A percentile compares a stretch with the other conserved stretches of the same genome.
Evolutionary conservation across 2,113 vertebrate species (phyloP).

Genomic region (Polypterus bichir): DNA sequence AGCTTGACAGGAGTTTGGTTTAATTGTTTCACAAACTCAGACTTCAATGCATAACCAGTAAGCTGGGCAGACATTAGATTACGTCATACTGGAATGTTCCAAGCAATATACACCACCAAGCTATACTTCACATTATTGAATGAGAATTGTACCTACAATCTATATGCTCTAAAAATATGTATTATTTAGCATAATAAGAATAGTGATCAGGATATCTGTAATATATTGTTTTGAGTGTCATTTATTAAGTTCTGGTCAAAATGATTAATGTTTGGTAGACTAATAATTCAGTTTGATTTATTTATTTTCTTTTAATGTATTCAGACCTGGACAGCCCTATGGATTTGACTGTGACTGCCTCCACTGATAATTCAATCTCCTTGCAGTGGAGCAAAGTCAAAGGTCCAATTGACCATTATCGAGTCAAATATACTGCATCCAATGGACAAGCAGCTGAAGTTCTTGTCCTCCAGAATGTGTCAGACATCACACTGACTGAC

Average conservation of each 20-base stretch:
- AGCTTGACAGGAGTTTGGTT: too few species aligned
- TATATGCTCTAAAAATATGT: too few species aligned
- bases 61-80: too few species aligned
- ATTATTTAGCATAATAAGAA: too few species aligned
- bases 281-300: neutral
- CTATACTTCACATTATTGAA: too few species aligned
- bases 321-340: conserved; percentile 78
- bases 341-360: conserved; percentile 76
- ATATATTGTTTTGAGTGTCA: neutral
- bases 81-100: too few species aligned
- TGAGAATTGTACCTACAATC: too few species aligned
- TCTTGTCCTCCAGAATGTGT: conserved; percentile 61
- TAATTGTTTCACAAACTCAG: too few species aligned
- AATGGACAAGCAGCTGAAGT: conserved; percentile 71
- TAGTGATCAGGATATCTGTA: too few species aligned
- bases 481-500: conserved; percentile 62
- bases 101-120: too few species aligned
- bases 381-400: conserved; percentile 74
- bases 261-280: neutral
- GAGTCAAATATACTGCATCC: conserved; percentile 74
- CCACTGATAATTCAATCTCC: conserved; percentile 82
- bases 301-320: conserved; percentile 6
- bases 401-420: conserved; percentile 90
- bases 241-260: neutral
- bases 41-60: too few species aligned